Evolutionary conservation across 2,797 vertebrate genomes (phyloP).

Genomic region (Spinus olivaceus): DNA sequence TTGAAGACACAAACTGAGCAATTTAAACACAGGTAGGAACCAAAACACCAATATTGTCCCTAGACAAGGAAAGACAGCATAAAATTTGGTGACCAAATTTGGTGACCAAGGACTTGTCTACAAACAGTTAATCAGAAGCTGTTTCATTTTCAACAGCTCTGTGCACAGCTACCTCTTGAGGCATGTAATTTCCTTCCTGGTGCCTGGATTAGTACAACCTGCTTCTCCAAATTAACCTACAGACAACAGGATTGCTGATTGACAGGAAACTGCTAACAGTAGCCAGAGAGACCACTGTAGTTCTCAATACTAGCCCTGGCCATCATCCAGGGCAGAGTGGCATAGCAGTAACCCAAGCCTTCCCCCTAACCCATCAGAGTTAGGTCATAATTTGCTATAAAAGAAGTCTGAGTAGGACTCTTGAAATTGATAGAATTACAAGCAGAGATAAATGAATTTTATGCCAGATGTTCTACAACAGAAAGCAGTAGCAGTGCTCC

Average conservation of each 20-base stretch:
- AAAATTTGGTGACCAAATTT: background rate
- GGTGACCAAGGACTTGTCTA: background rate
- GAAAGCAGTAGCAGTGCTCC: background rate
- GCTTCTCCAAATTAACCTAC: slow-evolving; percentile 19
- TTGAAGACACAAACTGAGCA: background rate
- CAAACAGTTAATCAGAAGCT: background rate
- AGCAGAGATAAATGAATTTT: background rate
- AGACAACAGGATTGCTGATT: background rate
- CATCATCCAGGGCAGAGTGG: background rate
- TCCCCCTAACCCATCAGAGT: background rate
- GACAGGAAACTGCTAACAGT: background rate
- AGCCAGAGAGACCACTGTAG: background rate
- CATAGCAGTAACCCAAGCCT: background rate
- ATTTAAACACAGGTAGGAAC: background rate
- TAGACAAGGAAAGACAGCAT: background rate
- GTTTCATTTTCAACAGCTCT: background rate
- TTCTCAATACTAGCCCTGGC: background rate
- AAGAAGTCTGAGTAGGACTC: background rate
- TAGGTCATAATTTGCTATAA: background rate
- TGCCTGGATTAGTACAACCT: background rate
- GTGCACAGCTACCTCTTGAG: background rate
- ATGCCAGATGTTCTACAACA: background rate
- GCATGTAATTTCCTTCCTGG: background rate
- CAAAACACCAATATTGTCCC: background rate
- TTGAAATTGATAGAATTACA: background rate